A percentile compares a stretch with the other conserved stretches of the same genome.
These are phyloP conservation scores for Thereva unica DNA, from an alignment of 2,888 invertebrate species.

Conservation along the genomic window DNA sequence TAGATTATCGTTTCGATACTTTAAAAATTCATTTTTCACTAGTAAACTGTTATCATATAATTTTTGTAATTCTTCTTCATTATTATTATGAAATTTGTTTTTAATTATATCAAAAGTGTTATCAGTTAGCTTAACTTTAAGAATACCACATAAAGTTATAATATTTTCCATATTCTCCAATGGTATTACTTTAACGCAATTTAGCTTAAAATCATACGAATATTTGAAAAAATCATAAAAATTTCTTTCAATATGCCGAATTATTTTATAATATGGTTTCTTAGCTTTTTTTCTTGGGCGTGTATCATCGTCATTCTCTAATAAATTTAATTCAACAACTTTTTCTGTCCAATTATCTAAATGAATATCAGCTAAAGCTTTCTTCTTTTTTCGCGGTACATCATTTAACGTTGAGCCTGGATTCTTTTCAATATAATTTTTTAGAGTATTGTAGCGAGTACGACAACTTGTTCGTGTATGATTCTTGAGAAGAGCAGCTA, in stretches of 20 bases:
- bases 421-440: conserved; percentile 60
- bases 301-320: conserved; percentile 42
- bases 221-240: conserved; percentile 52
- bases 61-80: background rate
- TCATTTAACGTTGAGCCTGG: conserved; percentile 54
- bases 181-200: background rate
- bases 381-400: conserved; percentile 49
- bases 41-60: background rate
- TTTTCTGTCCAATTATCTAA: conserved; percentile 53
- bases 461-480: conserved; percentile 65
- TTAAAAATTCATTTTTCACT: conserved; percentile 15
- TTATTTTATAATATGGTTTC: conserved; percentile 34
- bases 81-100: background rate
- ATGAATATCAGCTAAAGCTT: conserved; percentile 44
- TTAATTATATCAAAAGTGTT: conserved; percentile 1
- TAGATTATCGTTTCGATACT: conserved; percentile 17
- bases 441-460: conserved; percentile 64
- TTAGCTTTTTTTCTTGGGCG: background rate
- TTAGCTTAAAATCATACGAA: conserved; percentile 48
- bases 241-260: conserved; percentile 43
- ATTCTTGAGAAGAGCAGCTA: conserved; percentile 61
- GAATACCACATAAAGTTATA: background rate
- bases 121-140: background rate
- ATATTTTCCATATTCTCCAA: background rate
- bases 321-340: conserved; percentile 45